Conservation (phyloP, 1,140 invertebrate species). For the Drosophila ananassae region DNA sequence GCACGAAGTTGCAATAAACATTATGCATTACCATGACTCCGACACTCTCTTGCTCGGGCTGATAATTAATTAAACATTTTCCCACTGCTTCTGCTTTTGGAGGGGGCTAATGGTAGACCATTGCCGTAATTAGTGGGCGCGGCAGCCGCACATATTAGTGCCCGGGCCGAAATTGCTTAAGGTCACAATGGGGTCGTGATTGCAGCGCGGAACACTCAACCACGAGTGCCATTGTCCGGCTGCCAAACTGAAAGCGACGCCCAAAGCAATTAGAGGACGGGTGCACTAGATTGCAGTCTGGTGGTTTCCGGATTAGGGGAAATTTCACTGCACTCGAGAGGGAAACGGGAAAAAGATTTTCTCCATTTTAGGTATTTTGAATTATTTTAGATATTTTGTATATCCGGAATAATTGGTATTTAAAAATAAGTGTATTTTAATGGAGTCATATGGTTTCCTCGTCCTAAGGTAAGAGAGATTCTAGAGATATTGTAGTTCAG, state of each 20-base stretch:
- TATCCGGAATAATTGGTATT: no score
- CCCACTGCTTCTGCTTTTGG: background rate
- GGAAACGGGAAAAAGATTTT: background rate
- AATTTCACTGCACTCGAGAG: background rate
- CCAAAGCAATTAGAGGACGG: conserved; percentile 40
- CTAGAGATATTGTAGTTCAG: background rate
- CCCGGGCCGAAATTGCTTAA: conserved; percentile 26
- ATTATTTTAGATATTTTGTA: background rate
- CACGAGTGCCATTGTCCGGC: conserved; percentile 34
- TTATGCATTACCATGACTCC: conserved; percentile 25
- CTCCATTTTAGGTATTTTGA: background rate
- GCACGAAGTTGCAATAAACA: conserved; percentile 34
- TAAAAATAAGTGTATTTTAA: no score
- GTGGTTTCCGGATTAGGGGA: conserved; percentile 17
- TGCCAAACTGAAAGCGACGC: conserved; percentile 31
- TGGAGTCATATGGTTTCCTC: no score
- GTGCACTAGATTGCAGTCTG: conserved; percentile 24
- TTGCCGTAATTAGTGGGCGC: conserved; percentile 50
- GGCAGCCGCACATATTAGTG: conserved; percentile 32
- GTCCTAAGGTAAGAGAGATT: no score
- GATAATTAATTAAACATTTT: conserved; percentile 49
- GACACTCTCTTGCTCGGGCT: conserved; percentile 5
- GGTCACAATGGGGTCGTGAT: conserved; percentile 46
- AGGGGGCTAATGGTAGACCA: conserved; percentile 9
- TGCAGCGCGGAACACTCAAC: conserved; percentile 29